Conservation (phyloP, 2,888 invertebrate species). For the Parnassius smintheus region DNA sequence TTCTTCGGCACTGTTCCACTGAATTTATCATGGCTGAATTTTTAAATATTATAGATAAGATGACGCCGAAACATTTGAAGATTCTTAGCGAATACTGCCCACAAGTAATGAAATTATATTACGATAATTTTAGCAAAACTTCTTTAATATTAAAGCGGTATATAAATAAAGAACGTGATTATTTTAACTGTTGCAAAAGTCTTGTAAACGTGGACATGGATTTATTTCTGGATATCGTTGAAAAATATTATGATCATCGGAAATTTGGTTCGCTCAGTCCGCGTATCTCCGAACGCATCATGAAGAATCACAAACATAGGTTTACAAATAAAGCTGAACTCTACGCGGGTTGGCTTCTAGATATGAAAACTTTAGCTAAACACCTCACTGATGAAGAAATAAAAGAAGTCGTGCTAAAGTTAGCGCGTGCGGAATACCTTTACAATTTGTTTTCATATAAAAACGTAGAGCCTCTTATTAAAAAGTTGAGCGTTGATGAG, state of each 20-base stretch:
- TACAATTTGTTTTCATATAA: constrained; percentile 47
- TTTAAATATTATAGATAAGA: constrained; percentile 40
- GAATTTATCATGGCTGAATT: constrained; percentile 45
- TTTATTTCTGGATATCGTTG: constrained; percentile 48
- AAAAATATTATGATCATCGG: constrained; percentile 43
- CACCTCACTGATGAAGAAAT: constrained; percentile 46
- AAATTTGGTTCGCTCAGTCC: constrained; percentile 36
- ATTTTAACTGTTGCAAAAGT: constrained; percentile 44
- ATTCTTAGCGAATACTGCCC: constrained; percentile 51
- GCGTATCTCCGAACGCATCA: constrained; percentile 44
- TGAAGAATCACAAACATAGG: constrained; percentile 46
- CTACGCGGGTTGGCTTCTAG: constrained; percentile 46
- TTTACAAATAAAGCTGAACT: constrained; percentile 49
- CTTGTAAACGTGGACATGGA: constrained; percentile 47
- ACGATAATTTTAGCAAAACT: constrained; percentile 41
- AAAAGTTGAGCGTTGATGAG: constrained; percentile 41
- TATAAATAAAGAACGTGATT: constrained; percentile 34
- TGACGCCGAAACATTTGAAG: constrained; percentile 48
- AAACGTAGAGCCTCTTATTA: constrained; percentile 50
- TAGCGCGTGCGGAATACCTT: constrained; percentile 52
- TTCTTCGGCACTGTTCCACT: constrained; percentile 46
- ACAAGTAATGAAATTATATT: constrained; percentile 46
- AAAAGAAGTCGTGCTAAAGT: constrained; percentile 43
- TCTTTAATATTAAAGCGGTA: constrained; percentile 37
- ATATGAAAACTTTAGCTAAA: constrained; percentile 46